phyloP scores from a whole-genome alignment of 2,888 invertebrate genomes.

The Pheosia tremula region DNA sequence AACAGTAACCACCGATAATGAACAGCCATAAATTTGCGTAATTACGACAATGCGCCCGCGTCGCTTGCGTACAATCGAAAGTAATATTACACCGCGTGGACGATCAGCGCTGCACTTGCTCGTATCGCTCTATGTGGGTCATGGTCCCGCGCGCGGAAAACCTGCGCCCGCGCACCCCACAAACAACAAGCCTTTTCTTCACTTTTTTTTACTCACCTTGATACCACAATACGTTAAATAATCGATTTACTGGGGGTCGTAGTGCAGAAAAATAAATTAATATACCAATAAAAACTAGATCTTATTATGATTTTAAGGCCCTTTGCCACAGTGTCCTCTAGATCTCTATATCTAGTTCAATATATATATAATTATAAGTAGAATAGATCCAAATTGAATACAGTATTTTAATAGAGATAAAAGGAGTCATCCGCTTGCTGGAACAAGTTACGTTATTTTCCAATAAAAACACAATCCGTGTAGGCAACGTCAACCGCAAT shows the following conservation, averaged over 20 bases:
- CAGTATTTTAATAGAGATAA: background rate
- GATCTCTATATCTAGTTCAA: background rate
- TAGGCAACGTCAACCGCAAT: background rate
- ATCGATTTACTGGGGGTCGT: slow-evolving; percentile 5
- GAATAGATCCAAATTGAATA: background rate
- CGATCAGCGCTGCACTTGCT: slow-evolving; percentile 37
- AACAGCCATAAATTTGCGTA: slow-evolving; percentile 20
- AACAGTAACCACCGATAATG: background rate
- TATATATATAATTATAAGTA: background rate
- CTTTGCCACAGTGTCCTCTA: background rate
- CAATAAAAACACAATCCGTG: background rate
- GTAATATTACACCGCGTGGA: slow-evolving; percentile 17
- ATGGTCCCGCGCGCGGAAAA: slow-evolving; percentile 34
- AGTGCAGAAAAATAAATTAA: slow-evolving; percentile 4
- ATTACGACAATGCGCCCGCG: slow-evolving; percentile 15
- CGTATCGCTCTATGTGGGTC: slow-evolving; percentile 35
- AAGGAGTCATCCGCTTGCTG: background rate
- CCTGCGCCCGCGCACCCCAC: slow-evolving; percentile 27
- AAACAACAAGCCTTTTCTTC: slow-evolving; percentile 34
- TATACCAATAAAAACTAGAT: slow-evolving; percentile 1
- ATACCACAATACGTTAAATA: slow-evolving; percentile 11
- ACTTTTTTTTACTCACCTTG: slow-evolving; percentile 41
- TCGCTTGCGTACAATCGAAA: slow-evolving; percentile 35
- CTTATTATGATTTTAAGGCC: slow-evolving; percentile 6
- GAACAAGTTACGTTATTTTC: background rate